These are phyloP conservation scores for Periphyllus acericola DNA, from an alignment of 2,888 invertebrate genomes.

Conservation along the genomic window DNA sequence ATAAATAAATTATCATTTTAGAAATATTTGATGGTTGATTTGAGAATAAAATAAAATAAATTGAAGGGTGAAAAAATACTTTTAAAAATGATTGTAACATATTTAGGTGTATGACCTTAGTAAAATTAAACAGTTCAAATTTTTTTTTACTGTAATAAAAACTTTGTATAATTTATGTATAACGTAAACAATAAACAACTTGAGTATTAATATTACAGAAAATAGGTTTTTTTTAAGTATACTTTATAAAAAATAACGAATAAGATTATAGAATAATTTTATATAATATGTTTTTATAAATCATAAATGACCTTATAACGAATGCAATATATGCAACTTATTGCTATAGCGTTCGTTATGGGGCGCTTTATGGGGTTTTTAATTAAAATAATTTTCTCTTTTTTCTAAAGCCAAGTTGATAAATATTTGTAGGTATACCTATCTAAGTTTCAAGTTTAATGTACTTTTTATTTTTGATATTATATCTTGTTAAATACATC, in stretches of 20 bases:
- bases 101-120: background rate
- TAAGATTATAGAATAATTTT: background rate
- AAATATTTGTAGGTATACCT: background rate
- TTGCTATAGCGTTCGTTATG: background rate
- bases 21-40: too few relatives aligned
- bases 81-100: background rate
- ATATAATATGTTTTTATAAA: background rate
- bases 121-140: background rate
- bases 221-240: background rate
- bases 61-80: background rate
- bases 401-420: background rate
- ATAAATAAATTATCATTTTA: too few relatives aligned
- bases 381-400: background rate
- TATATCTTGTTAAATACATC: too few relatives aligned
- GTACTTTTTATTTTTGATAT: too few relatives aligned
- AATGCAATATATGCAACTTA: too few relatives aligned
- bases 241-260: background rate
- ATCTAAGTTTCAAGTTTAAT: too few relatives aligned
- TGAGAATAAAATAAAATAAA: too few relatives aligned
- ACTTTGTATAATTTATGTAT: background rate
- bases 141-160: background rate
- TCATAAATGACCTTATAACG: slow-evolving; percentile 27
- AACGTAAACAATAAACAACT: background rate
- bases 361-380: background rate
- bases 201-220: background rate